These are phyloP conservation scores for Sarcophaga bullata DNA, from an alignment of 1,140 invertebrate species.

Conservation along the genomic window DNA sequence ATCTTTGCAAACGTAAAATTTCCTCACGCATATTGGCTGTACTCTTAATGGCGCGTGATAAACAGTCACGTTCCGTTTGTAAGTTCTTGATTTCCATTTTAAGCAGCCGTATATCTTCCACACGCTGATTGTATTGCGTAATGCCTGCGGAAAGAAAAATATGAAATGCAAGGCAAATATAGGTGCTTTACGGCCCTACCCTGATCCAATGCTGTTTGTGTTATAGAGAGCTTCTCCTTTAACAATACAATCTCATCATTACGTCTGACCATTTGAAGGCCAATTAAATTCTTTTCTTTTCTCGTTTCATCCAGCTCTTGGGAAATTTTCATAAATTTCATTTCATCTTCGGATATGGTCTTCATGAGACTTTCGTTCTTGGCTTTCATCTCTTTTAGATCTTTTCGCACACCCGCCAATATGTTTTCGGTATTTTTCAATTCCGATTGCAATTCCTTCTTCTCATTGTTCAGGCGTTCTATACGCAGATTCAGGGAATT, in stretches of 20 bases:
- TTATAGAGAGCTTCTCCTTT: slow-evolving; percentile 78
- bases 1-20: slow-evolving; percentile 77
- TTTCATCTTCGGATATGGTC: slow-evolving; percentile 68
- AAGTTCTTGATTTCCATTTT: slow-evolving; percentile 80
- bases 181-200: slow-evolving; percentile 61
- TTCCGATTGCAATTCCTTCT: slow-evolving; percentile 71
- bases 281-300: slow-evolving; percentile 77
- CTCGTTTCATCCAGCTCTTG: slow-evolving; percentile 75
- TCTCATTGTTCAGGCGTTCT: slow-evolving; percentile 75
- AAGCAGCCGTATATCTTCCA: slow-evolving; percentile 80
- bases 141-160: neutral
- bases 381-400: slow-evolving; percentile 69
- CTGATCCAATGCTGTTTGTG: slow-evolving; percentile 76
- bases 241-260: slow-evolving; percentile 79
- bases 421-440: slow-evolving; percentile 64
- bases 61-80: slow-evolving; percentile 71
- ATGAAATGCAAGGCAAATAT: neutral
- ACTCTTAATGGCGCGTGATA: slow-evolving; percentile 72
- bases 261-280: slow-evolving; percentile 77
- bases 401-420: slow-evolving; percentile 66
- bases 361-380: slow-evolving; percentile 68
- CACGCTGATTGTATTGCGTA: slow-evolving; percentile 75
- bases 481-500: slow-evolving; percentile 65
- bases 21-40: slow-evolving; percentile 74
- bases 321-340: slow-evolving; percentile 69